Evolutionary conservation across 53 echinoderm and acorn worm species (phyloP).

Genomic region (Stichopus horrens): DNA sequence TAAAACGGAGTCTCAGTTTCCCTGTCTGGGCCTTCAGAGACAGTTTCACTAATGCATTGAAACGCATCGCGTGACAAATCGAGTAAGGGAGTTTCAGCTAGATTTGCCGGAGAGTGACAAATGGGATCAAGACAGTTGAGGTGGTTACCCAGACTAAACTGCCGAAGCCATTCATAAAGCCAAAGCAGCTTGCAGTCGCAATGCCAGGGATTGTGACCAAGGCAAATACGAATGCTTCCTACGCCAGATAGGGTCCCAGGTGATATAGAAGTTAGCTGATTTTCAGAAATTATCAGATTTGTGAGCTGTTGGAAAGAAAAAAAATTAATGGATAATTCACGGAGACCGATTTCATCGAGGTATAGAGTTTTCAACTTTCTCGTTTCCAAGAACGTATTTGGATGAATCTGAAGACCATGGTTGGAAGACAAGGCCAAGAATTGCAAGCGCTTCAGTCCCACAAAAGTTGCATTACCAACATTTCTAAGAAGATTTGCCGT

Average conservation of each 20-base stretch:
- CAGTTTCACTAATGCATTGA: conserved; percentile 40
- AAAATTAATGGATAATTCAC: conserved; percentile 33
- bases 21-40: conserved; percentile 31
- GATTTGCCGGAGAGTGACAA: conserved; percentile 9
- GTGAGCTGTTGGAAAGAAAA: conserved; percentile 46
- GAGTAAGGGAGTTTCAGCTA: conserved; percentile 16
- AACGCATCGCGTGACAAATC: conserved; percentile 28
- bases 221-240: conserved; percentile 42
- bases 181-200: conserved; percentile 44
- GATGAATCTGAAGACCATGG: conserved; percentile 37
- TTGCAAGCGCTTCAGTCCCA: conserved; percentile 32
- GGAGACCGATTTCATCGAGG: conserved; percentile 20
- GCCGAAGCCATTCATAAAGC: conserved; percentile 39
- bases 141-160: conserved; percentile 36
- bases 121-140: conserved; percentile 6
- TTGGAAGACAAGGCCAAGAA: conserved; percentile 22
- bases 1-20: conserved; percentile 19
- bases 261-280: conserved; percentile 22
- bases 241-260: conserved; percentile 40
- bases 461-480: conserved; percentile 36
- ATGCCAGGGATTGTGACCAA: conserved; percentile 48
- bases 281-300: conserved; percentile 27
- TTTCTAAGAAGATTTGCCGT: conserved; percentile 28
- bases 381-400: conserved; percentile 35
- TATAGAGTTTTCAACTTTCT: conserved; percentile 36